Conservation (phyloP, 2,797 vertebrate genomes). For the Lepus townsendii region DNA sequence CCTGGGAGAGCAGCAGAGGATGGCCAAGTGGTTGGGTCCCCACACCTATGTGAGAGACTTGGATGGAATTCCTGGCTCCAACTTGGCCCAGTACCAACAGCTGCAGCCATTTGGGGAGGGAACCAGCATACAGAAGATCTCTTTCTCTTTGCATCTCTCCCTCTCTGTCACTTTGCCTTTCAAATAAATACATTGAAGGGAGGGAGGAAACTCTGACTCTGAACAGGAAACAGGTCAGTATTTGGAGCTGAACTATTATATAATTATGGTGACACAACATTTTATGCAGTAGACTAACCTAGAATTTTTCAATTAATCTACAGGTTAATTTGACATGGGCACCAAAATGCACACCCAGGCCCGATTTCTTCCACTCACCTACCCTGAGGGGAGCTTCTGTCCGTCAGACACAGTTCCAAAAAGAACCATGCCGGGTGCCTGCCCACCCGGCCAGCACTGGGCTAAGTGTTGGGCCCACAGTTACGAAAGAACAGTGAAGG, state of each 20-base stretch:
- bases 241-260: neutral
- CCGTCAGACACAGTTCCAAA: too few species aligned
- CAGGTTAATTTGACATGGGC: neutral
- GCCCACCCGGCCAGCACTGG: neutral
- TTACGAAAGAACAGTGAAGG: neutral
- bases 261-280: neutral
- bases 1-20: too few species aligned
- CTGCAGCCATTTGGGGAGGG: too few species aligned
- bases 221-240: constrained; percentile 9
- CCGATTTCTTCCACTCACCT: neutral
- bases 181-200: too few species aligned
- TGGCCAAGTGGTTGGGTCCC: too few species aligned
- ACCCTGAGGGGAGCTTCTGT: neutral
- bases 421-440: neutral
- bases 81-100: too few species aligned
- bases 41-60: too few species aligned
- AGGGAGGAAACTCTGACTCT: constrained; percentile 26
- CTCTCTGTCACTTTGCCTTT: too few species aligned
- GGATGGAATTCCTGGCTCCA: too few species aligned
- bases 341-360: neutral
- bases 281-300: neutral
- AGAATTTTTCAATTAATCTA: neutral
- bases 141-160: too few species aligned
- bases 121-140: too few species aligned
- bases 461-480: neutral